Percentiles rank a stretch among this genome's conserved stretches.
Conservation (phyloP, 2,888 invertebrate genomes). For the Aphodius granarius region DNA sequence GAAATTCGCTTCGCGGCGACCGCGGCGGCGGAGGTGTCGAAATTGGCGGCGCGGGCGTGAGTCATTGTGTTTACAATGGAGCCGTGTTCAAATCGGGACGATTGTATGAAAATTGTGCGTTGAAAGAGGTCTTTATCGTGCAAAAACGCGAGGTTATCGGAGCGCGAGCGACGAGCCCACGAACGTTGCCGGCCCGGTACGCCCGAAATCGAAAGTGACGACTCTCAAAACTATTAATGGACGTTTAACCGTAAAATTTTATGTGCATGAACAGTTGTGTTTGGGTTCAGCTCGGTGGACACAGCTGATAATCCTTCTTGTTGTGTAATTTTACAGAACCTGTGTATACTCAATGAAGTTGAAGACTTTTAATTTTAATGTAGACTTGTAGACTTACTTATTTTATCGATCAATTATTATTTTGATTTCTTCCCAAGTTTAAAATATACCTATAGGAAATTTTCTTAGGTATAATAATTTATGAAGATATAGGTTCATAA, state of each 20-base stretch:
- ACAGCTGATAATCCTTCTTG: background rate
- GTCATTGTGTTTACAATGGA: slow-evolving; percentile 7
- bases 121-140: background rate
- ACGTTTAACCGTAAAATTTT: background rate
- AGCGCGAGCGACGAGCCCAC: background rate
- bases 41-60: background rate
- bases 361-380: background rate
- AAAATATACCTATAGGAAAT: no score
- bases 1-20: slow-evolving; percentile 14
- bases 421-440: no score
- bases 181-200: background rate
- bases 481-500: no score
- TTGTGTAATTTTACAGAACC: background rate
- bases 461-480: no score
- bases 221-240: background rate
- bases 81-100: background rate
- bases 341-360: background rate
- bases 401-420: no score
- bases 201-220: slow-evolving; percentile 10
- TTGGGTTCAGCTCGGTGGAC: background rate
- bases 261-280: background rate
- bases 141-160: slow-evolving; percentile 9
- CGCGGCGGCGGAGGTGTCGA: background rate
- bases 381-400: no score
- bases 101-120: background rate